Evolutionary conservation across 2,113 vertebrate species (phyloP).

Genomic region (Strix uralensis): DNA sequence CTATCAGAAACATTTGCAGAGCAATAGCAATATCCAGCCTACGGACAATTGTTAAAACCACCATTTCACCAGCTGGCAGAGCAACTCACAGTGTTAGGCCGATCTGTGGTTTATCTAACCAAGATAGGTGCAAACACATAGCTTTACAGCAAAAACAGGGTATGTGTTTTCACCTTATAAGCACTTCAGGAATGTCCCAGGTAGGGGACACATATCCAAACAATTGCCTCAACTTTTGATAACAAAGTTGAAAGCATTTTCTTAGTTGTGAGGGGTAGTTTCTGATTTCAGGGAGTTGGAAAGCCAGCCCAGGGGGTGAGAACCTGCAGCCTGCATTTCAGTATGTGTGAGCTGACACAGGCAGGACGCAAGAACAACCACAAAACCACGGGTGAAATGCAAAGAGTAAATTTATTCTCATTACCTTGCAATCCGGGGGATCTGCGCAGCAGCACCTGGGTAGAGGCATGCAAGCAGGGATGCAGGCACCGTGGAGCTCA

Average conservation of each 20-base stretch:
- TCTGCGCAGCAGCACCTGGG: no score
- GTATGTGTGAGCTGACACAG: no score
- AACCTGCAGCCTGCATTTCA: neutral
- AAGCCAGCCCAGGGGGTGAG: neutral
- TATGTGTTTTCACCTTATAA: neutral
- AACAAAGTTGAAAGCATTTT: neutral
- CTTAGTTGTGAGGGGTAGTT: neutral
- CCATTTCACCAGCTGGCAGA: neutral
- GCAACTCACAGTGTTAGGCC: neutral
- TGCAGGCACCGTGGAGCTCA: no score
- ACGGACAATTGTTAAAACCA: neutral
- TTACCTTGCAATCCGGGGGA: no score
- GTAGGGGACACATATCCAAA: neutral
- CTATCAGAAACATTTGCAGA: neutral
- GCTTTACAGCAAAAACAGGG: neutral
- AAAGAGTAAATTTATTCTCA: no score
- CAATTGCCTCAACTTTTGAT: neutral
- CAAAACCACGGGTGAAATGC: no score
- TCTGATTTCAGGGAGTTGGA: constrained; percentile 71
- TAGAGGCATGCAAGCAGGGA: no score
- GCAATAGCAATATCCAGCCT: neutral
- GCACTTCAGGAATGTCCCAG: neutral
- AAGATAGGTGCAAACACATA: neutral
- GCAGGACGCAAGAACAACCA: no score
- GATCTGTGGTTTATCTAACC: neutral